Percentiles rank a stretch among this genome's conserved stretches.
Conservation (phyloP, 2,888 invertebrate genomes). For the Eupsilia transversa region DNA sequence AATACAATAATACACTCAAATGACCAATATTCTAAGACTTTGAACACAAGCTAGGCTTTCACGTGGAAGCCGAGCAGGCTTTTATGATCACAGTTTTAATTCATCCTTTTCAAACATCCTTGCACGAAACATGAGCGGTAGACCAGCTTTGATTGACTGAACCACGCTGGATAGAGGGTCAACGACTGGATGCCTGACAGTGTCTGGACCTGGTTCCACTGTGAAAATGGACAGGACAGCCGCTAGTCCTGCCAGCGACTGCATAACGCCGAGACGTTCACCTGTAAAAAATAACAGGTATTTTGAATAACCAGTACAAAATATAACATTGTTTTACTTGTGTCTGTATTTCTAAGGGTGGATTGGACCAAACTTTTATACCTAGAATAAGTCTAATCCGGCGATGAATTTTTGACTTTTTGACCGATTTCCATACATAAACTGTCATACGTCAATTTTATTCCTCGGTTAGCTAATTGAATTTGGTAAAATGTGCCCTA, state of each 20-base stretch:
- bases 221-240: constrained; percentile 65
- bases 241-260: constrained; percentile 70
- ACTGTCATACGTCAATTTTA: no score
- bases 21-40: neutral
- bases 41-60: neutral
- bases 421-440: no score
- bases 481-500: no score
- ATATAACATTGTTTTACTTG: neutral
- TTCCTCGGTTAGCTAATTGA: no score
- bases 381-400: no score
- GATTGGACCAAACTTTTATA: no score
- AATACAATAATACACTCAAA: no score
- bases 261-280: constrained; percentile 67
- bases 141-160: constrained; percentile 48
- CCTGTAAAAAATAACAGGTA: constrained; percentile 50
- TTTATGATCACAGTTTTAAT: neutral
- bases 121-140: constrained; percentile 48
- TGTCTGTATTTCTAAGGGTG: neutral
- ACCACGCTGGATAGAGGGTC: constrained; percentile 53
- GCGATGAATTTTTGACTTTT: no score
- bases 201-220: constrained; percentile 61
- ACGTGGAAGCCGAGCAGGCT: neutral
- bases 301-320: neutral
- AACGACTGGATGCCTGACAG: constrained; percentile 34
- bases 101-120: constrained; percentile 1